Conservation (phyloP, 2,113 vertebrate species). For the Rhagologus leucostigma region DNA sequence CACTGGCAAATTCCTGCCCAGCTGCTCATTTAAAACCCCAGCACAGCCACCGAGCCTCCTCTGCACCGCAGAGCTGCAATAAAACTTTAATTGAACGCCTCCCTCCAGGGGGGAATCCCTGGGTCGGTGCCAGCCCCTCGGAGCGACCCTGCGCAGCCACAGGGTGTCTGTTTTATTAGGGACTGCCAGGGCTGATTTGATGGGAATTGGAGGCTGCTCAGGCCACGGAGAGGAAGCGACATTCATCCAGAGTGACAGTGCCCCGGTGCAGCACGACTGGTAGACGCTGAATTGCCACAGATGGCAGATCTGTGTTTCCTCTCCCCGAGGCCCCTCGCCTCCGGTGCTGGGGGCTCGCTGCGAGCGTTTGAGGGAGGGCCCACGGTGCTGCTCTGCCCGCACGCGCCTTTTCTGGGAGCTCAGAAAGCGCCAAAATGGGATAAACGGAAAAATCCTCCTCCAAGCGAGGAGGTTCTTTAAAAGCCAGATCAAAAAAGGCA, state of each 20-base stretch:
- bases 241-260: neutral
- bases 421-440: neutral
- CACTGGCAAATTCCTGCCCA: neutral
- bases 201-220: neutral
- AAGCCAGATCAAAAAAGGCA: neutral
- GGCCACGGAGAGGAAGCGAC: neutral
- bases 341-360: neutral
- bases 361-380: neutral
- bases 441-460: neutral
- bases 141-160: neutral
- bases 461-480: neutral
- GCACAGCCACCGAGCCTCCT: neutral
- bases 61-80: neutral
- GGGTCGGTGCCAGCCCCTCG: neutral
- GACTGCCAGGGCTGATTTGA: neutral
- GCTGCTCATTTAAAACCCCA: neutral
- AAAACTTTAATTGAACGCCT: neutral
- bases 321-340: neutral
- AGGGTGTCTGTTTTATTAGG: neutral
- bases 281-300: conserved; percentile 16
- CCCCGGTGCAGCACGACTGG: neutral
- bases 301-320: neutral
- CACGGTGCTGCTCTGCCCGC: neutral
- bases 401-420: neutral
- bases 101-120: neutral